phyloP scores from a whole-genome alignment of 2,888 invertebrate genomes.

The Matsumyia berberina region DNA sequence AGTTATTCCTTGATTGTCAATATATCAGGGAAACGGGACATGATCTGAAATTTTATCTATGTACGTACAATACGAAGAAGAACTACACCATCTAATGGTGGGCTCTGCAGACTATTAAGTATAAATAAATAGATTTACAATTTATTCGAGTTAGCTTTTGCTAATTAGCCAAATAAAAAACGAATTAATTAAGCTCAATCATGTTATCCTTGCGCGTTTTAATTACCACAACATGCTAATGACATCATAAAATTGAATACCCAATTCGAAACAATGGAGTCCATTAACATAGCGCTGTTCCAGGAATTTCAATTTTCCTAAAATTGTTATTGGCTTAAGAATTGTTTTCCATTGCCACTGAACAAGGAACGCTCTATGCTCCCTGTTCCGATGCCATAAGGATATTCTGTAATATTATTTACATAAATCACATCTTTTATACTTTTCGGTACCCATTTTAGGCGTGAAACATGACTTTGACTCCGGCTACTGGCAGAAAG shows the following conservation, averaged over 20 bases:
- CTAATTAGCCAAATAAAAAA: conserved; percentile 10
- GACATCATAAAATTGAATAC: conserved; percentile 49
- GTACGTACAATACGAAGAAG: no score
- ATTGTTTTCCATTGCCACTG: conserved; percentile 29
- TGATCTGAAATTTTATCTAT: no score
- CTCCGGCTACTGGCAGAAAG: not conserved
- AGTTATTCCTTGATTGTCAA: no score
- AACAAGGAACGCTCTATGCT: conserved; percentile 26
- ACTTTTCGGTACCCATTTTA: not conserved
- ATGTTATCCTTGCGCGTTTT: conserved; percentile 1
- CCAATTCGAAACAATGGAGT: conserved; percentile 25
- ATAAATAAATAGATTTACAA: not conserved
- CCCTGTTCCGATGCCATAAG: not conserved
- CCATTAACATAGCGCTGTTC: not conserved
- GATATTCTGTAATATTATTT: not conserved
- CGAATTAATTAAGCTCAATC: conserved; percentile 3
- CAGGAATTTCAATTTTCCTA: conserved; percentile 45
- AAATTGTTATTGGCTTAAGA: conserved; percentile 41
- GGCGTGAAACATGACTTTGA: not conserved
- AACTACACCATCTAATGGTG: no score
- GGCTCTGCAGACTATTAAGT: not conserved
- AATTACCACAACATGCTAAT: conserved; percentile 40
- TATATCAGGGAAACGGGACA: no score
- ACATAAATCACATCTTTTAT: conserved; percentile 21
- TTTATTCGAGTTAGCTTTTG: not conserved